Conservation (phyloP, 2,113 vertebrate species). For the Cottus gobio region DNA sequence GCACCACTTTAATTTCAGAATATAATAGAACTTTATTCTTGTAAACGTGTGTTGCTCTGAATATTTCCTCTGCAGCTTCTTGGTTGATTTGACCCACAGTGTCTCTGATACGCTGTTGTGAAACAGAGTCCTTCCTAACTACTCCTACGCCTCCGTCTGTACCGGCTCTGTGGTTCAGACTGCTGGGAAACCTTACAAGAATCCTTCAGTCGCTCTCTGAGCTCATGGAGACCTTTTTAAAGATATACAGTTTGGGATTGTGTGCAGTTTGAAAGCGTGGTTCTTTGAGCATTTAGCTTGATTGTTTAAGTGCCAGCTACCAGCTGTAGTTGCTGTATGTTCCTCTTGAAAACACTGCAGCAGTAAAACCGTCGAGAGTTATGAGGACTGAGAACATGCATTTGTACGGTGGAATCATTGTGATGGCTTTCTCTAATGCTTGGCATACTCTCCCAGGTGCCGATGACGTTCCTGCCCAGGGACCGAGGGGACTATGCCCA, state of each 20-base stretch:
- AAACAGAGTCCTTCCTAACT: too few species aligned
- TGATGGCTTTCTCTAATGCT: background rate
- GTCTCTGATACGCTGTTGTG: too few species aligned
- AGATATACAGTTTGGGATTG: background rate
- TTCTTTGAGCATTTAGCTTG: background rate
- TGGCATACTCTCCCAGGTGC: conserved; percentile 80
- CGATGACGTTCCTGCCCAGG: conserved; percentile 90
- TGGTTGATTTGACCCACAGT: too few species aligned
- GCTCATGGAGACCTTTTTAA: background rate
- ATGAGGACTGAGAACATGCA: background rate
- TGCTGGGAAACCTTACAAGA: background rate
- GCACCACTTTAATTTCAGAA: too few species aligned
- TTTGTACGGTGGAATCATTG: background rate
- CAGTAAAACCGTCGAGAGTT: background rate
- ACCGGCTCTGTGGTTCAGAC: too few species aligned
- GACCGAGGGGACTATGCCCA: conserved; percentile 91
- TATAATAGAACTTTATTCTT: too few species aligned
- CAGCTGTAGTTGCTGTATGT: background rate
- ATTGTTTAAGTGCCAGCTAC: background rate
- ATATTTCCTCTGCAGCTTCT: too few species aligned
- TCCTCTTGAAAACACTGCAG: background rate
- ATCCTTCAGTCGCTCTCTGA: background rate
- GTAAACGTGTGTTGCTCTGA: too few species aligned
- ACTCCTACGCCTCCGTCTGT: too few species aligned
- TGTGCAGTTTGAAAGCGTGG: background rate